Evolutionary conservation across 2,888 invertebrate species (phyloP), one percentile per base, ranked within the genome.

Genomic region (Chironomus tentans): DNA sequence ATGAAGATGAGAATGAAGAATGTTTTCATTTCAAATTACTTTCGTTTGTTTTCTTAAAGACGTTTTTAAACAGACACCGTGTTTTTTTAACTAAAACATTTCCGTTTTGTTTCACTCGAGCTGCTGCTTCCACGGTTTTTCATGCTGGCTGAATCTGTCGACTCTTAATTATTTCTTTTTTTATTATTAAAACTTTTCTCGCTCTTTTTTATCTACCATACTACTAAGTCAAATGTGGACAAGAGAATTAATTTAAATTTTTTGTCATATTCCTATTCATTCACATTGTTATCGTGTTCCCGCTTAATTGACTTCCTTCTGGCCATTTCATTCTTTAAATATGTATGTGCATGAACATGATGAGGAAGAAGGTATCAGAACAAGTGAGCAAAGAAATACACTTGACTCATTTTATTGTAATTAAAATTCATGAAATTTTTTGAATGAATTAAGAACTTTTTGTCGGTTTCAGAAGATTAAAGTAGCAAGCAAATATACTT

Each of bases 41-140:
- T 72, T 50, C 38, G 61, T 62, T 72, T 38, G 72, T 61, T 62
- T 61, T 74, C 46, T 74, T 65, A 74, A 74, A 68, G 62, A 74
- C 65, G 28, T 61, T 46, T 47, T 68, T 68, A 70, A 69, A 75
- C 13, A 70, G 61, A 28, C 65, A 38, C 68, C 21, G 56, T 76
- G 76, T 76, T 76, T 76, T 76, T 61, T 76, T 76, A 76, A 76
- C 76, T 70, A 76, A 76, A 70, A 76, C 76, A 76, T 70, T 76
- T 76, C 76, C 76, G 76, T 70, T 76, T 69, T 76, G 61, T 70
- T 76, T 46, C 22, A 38, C 61, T 70, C 48, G 38, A 73, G 62
- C 62, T 73, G 13, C 38, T 46, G 13, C 56, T 38, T 38, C 38
- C 18, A 71, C 74, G 65, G 46, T 71, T 50, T 68, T 74, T 68